Evolutionary conservation across 1,140 invertebrate genomes (phyloP), one percentile per base, ranked within the genome.

Genomic region (Ridgeia piscesae): DNA sequence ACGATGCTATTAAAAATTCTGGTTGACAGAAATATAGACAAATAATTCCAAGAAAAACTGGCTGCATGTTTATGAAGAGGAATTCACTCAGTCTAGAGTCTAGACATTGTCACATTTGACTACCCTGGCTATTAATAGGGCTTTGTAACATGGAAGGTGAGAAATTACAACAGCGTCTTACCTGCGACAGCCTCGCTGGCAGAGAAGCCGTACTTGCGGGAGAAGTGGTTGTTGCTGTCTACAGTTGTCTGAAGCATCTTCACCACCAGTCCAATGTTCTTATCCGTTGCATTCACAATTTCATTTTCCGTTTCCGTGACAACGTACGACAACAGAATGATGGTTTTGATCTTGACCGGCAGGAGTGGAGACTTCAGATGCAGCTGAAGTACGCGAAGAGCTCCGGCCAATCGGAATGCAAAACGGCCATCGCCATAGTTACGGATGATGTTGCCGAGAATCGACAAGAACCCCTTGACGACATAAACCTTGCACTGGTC

Each of bases 281-380:
- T 92, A 33, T 92, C 91, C 6, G 91, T 35, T 14, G 91, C 91
- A 89, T 92, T 92, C n/a, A 92, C 42, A 42, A 92, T 88, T 34
- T 92, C 91, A 77, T 92, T 92, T 88, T 92, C 91, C 17, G 34
- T 92, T 50, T 92, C 91, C 33, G 33, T 92, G 31, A 92, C 88
- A 34, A 92, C 48, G 91, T 92, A 92, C 21, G 91, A 92, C 33
- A 92, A 77, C 91, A 92, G 42, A 48, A 92, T 92, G 48, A 92
- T 88, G 31, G 91, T 89, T 33, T 92, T 92, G 17, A 77, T 92
- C 35, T 92, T 92, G 8, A 92, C 91, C 9, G 48, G 50, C 91
- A 92, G 88, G 42, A 89, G 33, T 2, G 42, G 42, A 17, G 50
- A 92, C 34, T 92, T 92, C 1, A 92, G 34, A 42, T 88, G 88